Percentiles rank a stretch among this genome's conserved stretches.
phyloP scores from a whole-genome alignment of 2,888 invertebrate genomes.

The Acleris emargana region DNA sequence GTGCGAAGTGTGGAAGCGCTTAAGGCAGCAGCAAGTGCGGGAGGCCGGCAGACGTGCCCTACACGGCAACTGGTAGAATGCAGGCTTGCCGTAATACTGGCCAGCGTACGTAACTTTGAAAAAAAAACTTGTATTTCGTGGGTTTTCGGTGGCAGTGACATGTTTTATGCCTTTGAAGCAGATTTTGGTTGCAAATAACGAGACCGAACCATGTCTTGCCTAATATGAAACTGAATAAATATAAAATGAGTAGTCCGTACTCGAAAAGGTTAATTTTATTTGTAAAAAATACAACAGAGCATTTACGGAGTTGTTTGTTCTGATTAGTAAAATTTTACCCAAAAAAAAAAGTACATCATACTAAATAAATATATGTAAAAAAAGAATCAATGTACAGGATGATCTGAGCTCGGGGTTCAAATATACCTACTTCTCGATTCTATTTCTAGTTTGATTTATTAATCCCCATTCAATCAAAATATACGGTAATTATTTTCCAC shows the following conservation, averaged over 20 bases:
- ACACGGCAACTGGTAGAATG: constrained; percentile 73
- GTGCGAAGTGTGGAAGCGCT: constrained; percentile 15
- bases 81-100: constrained; percentile 50
- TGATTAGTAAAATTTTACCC: too few relatives aligned
- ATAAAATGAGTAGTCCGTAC: not conserved
- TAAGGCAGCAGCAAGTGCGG: constrained; percentile 51
- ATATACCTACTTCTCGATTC: too few relatives aligned
- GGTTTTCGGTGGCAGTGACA: constrained; percentile 4
- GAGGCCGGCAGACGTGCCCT: constrained; percentile 53
- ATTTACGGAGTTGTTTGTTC: too few relatives aligned
- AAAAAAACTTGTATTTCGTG: constrained; percentile 34
- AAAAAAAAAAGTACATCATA: too few relatives aligned
- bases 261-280: not conserved
- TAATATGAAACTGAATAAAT: not conserved
- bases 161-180: not conserved
- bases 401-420: too few relatives aligned
- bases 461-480: too few relatives aligned
- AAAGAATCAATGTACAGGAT: too few relatives aligned
- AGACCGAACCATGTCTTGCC: not conserved
- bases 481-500: too few relatives aligned
- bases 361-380: too few relatives aligned
- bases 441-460: too few relatives aligned
- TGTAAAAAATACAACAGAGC: too few relatives aligned
- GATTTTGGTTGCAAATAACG: not conserved
- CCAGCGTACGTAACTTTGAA: constrained; percentile 41